These are phyloP conservation scores for Artibeus lituratus DNA, from an alignment of 2,797 vertebrate genomes.

Conservation along the genomic window DNA sequence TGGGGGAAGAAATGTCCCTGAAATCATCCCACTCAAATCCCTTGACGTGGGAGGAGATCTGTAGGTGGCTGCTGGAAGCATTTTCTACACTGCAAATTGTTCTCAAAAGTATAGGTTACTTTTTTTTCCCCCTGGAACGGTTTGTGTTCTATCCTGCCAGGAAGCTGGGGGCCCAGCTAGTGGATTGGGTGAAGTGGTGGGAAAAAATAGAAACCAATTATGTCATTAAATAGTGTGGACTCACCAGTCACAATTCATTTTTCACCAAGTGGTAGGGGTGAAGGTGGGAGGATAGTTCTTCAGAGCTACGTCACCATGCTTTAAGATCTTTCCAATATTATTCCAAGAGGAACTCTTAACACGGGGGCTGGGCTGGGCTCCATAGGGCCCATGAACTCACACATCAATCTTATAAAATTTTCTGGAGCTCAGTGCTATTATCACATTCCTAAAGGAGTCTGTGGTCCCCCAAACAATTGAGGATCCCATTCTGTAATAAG, in stretches of 20 bases:
- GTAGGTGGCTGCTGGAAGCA: slow-evolving; percentile 51
- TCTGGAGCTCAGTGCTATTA: neutral
- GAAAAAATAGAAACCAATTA: slow-evolving; percentile 48
- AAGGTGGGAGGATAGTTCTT: neutral
- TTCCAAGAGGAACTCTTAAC: neutral
- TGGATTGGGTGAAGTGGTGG: neutral
- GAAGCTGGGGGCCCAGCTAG: slow-evolving; percentile 41
- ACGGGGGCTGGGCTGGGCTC: neutral
- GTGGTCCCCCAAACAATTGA: neutral
- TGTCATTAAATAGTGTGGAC: neutral
- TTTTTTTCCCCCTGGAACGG: neutral
- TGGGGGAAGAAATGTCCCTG: neutral
- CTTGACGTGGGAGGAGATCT: slow-evolving; percentile 55
- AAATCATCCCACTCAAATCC: slow-evolving; percentile 44
- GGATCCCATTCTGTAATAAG: neutral
- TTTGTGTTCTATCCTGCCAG: slow-evolving; percentile 4
- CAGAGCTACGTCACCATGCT: neutral
- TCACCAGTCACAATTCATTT: neutral
- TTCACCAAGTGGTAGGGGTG: neutral
- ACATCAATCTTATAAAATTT: neutral
- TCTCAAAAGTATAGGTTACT: slow-evolving; percentile 35
- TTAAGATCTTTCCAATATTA: neutral
- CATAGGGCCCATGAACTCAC: neutral
- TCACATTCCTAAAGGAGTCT: neutral
- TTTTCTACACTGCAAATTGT: slow-evolving; percentile 24